Percentiles rank a stretch among this genome's conserved stretches.
These are phyloP conservation scores for Perodicticus potto DNA, from an alignment of 2,797 vertebrate species.

Conservation along the genomic window DNA sequence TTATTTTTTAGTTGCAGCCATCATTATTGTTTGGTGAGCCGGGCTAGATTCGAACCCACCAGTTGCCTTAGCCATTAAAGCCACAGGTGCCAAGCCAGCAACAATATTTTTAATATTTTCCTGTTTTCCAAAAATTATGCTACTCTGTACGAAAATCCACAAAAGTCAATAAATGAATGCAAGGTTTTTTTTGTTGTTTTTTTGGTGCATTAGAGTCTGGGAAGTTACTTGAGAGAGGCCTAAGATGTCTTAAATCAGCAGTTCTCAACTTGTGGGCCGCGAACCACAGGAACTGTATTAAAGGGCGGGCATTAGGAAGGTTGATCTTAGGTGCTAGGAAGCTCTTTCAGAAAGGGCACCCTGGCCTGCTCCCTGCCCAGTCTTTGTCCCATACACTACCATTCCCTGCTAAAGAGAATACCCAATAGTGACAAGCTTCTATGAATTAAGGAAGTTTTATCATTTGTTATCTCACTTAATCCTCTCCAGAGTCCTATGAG, in stretches of 20 bases:
- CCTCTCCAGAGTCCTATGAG: slow-evolving; percentile 46
- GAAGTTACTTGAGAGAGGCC: background rate
- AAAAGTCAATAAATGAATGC: background rate
- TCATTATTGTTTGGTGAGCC: too few relatives aligned
- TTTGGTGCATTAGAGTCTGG: background rate
- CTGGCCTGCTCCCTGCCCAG: background rate
- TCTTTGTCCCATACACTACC: background rate
- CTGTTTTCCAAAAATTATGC: slow-evolving; percentile 29
- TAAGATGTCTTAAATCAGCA: background rate
- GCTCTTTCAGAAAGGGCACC: slow-evolving; percentile 9
- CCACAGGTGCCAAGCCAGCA: too few relatives aligned
- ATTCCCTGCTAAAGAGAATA: background rate
- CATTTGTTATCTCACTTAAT: slow-evolving; percentile 66
- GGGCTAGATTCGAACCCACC: too few relatives aligned
- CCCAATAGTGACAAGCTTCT: background rate
- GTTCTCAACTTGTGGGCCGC: too few relatives aligned
- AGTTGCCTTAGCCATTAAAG: too few relatives aligned
- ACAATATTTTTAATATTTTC: background rate
- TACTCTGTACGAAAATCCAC: background rate
- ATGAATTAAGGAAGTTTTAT: slow-evolving; percentile 43
- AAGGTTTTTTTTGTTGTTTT: background rate
- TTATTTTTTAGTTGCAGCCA: too few relatives aligned
- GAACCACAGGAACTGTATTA: too few relatives aligned
- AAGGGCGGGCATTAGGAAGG: too few relatives aligned
- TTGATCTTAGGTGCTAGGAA: background rate